Percentiles rank a stretch among this genome's conserved stretches.
Conservation (phyloP, 64 coral and sea anemone species). For the Montipora capricornis region DNA sequence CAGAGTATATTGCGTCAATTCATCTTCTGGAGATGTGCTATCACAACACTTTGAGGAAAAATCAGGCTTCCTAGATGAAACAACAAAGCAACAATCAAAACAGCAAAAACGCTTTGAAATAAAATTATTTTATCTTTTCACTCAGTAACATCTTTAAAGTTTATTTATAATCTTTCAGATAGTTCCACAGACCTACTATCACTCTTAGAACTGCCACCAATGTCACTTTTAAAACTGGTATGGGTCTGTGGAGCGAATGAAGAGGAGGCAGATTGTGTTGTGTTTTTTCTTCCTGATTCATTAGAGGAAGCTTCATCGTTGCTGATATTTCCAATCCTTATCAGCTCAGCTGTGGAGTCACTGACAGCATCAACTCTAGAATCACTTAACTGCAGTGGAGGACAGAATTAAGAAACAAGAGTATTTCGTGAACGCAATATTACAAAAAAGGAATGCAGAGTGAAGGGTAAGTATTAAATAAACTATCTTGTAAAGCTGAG, state of each 20-base stretch:
- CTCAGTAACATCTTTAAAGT: background rate
- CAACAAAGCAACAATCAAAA: background rate
- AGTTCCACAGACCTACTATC: background rate
- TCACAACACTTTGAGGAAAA: constrained; percentile 7
- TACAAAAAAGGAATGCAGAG: background rate
- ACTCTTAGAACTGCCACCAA: background rate
- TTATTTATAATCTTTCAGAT: background rate
- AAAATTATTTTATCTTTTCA: background rate
- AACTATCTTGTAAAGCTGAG: too few relatives aligned
- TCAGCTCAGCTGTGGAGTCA: constrained; percentile 88
- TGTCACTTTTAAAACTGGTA: background rate
- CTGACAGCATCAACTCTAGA: constrained; percentile 32
- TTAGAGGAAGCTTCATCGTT: constrained; percentile 14
- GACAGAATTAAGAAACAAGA: background rate
- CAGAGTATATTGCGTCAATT: constrained; percentile 87
- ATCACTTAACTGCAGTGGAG: constrained; percentile 1
- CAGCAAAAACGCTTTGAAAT: background rate
- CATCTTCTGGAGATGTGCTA: constrained; percentile 48
- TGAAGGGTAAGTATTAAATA: background rate
- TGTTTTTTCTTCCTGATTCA: background rate
- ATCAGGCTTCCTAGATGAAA: constrained; percentile 3
- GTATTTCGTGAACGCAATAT: background rate
- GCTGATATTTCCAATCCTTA: constrained; percentile 74
- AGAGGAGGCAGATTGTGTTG: background rate
- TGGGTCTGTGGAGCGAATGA: background rate